Conservation (phyloP, 1,140 invertebrate genomes). For the Oppia nitens region DNA sequence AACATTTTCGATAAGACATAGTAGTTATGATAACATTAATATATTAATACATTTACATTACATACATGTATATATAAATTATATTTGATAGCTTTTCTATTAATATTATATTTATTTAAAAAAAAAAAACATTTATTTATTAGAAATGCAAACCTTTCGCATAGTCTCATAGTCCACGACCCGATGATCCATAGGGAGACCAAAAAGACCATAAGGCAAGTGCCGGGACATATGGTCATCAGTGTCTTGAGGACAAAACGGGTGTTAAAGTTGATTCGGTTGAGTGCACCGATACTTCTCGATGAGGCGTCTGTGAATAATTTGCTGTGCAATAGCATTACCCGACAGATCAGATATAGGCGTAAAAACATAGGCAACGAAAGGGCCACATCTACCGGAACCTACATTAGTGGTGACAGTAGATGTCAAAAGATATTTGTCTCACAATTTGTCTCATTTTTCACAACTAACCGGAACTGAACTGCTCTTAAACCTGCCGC, state of each 20-base stretch:
- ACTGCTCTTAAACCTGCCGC: slow-evolving; percentile 42
- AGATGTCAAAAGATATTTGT: neutral
- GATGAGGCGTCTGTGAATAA: slow-evolving; percentile 94
- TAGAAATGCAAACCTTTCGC: slow-evolving; percentile 68
- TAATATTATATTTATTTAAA: neutral
- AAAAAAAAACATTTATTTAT: too few relatives aligned
- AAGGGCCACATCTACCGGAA: slow-evolving; percentile 84
- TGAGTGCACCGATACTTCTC: slow-evolving; percentile 69
- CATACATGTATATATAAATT: too few relatives aligned
- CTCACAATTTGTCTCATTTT: neutral
- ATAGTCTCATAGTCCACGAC: slow-evolving; percentile 93
- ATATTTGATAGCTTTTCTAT: neutral
- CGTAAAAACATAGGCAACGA: slow-evolving; percentile 98
- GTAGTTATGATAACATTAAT: too few relatives aligned
- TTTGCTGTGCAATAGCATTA: slow-evolving; percentile 97
- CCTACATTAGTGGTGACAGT: slow-evolving; percentile 34
- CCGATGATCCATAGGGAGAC: slow-evolving; percentile 98
- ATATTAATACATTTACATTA: too few relatives aligned
- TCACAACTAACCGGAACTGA: slow-evolving; percentile 28
- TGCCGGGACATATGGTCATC: slow-evolving; percentile 97
- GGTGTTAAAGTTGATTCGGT: slow-evolving; percentile 99
- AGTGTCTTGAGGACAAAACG: slow-evolving; percentile 97
- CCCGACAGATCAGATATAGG: slow-evolving; percentile 95
- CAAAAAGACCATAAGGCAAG: slow-evolving; percentile 88
- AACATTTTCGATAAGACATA: too few relatives aligned